Percentiles rank a stretch among this genome's conserved stretches.
Evolutionary conservation across 2,113 vertebrate genomes (phyloP).

Genomic region (Calypte anna): DNA sequence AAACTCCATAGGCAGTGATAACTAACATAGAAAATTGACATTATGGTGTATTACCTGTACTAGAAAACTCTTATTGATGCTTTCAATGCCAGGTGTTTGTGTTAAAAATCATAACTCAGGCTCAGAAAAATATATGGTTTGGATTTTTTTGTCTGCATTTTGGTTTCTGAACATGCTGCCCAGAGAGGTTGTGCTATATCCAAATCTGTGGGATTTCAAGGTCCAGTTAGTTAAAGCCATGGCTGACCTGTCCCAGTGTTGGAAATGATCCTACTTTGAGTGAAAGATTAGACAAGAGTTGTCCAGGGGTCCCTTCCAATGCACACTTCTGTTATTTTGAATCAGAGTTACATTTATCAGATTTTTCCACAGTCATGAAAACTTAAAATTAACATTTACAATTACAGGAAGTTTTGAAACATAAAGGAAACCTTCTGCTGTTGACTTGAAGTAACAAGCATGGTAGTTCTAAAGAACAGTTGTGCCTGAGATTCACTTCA

Average conservation of each 20-base stretch:
- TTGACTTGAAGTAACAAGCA: not conserved
- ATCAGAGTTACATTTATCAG: not conserved
- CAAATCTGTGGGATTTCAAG: not conserved
- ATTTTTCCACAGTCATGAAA: not conserved
- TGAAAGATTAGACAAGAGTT: not conserved
- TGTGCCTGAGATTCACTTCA: not conserved
- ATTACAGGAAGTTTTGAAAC: not conserved
- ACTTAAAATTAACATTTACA: not conserved
- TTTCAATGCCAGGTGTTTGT: not conserved
- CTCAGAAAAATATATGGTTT: not conserved
- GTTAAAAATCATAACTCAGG: not conserved
- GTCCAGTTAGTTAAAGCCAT: not conserved
- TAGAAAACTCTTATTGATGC: not conserved
- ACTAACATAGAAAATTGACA: not conserved
- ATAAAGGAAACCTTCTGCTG: not conserved
- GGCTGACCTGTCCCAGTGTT: not conserved
- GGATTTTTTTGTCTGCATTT: not conserved
- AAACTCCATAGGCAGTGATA: not conserved
- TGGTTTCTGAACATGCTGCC: not conserved
- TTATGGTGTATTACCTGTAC: not conserved
- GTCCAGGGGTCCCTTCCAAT: not conserved
- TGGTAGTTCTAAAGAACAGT: not conserved
- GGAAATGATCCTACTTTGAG: not conserved
- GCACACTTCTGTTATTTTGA: not conserved
- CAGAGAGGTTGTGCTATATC: not conserved